Base-by-base conservation (phyloP, 53 echinoderm and acorn worm species). In the Holothuria leucospilota region DNA sequence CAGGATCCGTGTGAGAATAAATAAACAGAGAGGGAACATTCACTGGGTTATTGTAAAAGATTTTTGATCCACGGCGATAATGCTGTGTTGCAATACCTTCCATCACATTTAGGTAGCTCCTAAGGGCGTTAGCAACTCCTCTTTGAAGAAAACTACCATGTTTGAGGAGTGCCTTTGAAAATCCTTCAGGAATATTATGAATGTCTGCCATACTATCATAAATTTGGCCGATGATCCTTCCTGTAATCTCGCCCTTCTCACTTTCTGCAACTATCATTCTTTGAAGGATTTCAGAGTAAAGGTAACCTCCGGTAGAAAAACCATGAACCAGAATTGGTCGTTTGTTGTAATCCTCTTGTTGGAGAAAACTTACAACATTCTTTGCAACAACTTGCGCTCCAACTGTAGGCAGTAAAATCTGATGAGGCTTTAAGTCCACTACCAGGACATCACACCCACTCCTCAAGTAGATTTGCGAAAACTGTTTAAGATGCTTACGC, bases 161-260 rank as follows among this genome's bases (percentile, higher is more conserved):
- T 27, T 62, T 62, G 16, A 82, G 40, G 29, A 82, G 82, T 15
- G 87, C 88, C 72, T 89, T 93, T 20, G 95, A 95, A 15, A 90
- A 88, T 11, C 93, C 93, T 15, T 74, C 68, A 5, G 94, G 94
- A 20, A 92, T 87, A 39, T 93, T 91, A 39, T 93, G 69, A 5
- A 93, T 64, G 85, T 95, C 98, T 0, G 95, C 98, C 18, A 95
- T 85, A 40, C 98, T 97, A 86, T 97, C 98, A 66, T 90, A 97
- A 20, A 97, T 88, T 82, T 97, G 98, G 20, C 95, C 95, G 20
- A 91, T 90, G 34, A 97, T 91, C 26, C 98, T 90, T 13, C 83
- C 73, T 2, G 94, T 91, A 28, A 97, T 90, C 40, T 90, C 92
- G 12, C 84, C 86, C 21, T 90, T 82, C 13, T 82, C 82, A 1